These are phyloP conservation scores for Plebejus anna DNA, from an alignment of 2,888 invertebrate species.

Conservation along the genomic window DNA sequence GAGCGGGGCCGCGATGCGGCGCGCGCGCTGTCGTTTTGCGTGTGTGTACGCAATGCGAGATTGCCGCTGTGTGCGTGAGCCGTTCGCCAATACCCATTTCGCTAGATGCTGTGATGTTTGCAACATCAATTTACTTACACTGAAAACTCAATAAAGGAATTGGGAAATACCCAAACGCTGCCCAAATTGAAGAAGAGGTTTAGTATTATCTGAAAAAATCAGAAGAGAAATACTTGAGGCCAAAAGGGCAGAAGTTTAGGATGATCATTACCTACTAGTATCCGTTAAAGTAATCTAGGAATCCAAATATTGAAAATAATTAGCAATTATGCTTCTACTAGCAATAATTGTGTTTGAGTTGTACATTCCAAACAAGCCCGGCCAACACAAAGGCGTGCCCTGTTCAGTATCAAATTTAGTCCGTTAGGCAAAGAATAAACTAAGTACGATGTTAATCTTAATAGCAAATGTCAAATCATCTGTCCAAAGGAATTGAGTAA, in stretches of 20 bases:
- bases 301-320: background rate
- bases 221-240: background rate
- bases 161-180: constrained; percentile 10
- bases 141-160: constrained; percentile 46
- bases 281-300: background rate
- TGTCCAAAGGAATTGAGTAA: background rate
- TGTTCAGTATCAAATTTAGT: constrained; percentile 32
- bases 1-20: constrained; percentile 77
- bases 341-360: constrained; percentile 24
- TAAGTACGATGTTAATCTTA: too few relatives aligned
- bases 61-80: constrained; percentile 63
- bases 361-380: constrained; percentile 31
- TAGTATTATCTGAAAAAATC: background rate
- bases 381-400: constrained; percentile 34
- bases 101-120: constrained; percentile 73
- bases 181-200: constrained; percentile 8
- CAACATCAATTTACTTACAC: constrained; percentile 57
- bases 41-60: constrained; percentile 52
- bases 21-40: constrained; percentile 67
- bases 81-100: constrained; percentile 72
- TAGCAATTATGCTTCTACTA: background rate
- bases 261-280: background rate
- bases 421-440: background rate
- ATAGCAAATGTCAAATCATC: background rate
- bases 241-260: background rate